Evolutionary conservation across 2,113 vertebrate genomes (phyloP), one percentile per base, ranked within the genome.

Genomic region (Lasiurus borealis): DNA sequence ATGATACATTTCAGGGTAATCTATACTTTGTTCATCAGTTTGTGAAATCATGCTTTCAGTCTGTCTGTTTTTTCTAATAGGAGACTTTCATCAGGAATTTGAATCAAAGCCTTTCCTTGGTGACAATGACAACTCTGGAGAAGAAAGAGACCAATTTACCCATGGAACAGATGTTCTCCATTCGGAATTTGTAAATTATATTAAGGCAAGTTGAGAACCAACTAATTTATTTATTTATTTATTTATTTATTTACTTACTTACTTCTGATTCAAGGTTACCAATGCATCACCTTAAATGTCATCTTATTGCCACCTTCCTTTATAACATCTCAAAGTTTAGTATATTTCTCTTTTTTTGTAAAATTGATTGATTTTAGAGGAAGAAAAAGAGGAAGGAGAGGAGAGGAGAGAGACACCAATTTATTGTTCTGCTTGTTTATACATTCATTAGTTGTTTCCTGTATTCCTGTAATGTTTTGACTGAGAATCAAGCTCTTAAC

Each of bases 151-250:
- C 36, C 98, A 98, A 68, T 98, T 98, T 93, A 93, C 64, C 57
- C 98, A 98, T 93, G 98, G 98, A 94, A 96, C 98, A 2, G 98
- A 98, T 48, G 85, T 97, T 48, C 98, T 99, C 68, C 98, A 97
- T 96, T 86, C 98, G 0, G 98, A 98, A 92, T 99, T 99, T 87
- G 96, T 99, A 97, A 99, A 97, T 98, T 99, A 99, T 97, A 98
- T 99, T 93, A 99, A 99, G 99, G 99, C 97, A 98, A 98, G 98
- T n/a, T 76, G 66, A 75, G 18, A 15, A 80, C 75, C 46, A 52
- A 0, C 81, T 78, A 13, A 40, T 40, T 62, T 50, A 69, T 87
- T 68, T 73, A 40, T 72, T 68, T 50, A 69, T 87, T 68, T 73
- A 48, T 72, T 81, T 40, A 40, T 40, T 62, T 50, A 69, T 87